These are phyloP conservation scores for Drosophila persimilis DNA, from an alignment of 1,140 invertebrate species.

Conservation along the genomic window DNA sequence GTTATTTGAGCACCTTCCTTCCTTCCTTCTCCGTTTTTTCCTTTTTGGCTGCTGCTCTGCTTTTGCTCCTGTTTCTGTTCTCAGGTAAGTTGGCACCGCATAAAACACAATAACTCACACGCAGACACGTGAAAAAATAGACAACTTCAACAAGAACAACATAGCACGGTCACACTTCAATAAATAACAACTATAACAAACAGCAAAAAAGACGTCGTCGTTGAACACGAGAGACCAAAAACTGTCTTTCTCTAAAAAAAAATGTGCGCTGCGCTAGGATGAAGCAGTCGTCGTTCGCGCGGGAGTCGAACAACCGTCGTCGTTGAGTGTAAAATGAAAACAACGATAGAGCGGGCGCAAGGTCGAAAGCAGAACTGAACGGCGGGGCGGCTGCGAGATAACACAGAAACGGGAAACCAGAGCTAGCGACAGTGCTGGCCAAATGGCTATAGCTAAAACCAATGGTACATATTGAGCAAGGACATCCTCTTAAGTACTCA, in stretches of 20 bases:
- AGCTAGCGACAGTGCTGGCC: slow-evolving; percentile 2
- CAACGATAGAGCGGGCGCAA: slow-evolving; percentile 52
- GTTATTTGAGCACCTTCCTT: slow-evolving; percentile 50
- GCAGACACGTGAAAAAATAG: neutral
- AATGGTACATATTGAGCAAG: too few species aligned
- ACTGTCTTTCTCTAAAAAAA: too few species aligned
- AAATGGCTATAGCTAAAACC: slow-evolving; percentile 21
- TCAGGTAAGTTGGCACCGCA: slow-evolving; percentile 18
- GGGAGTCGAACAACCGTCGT: slow-evolving; percentile 46
- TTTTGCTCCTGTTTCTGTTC: slow-evolving; percentile 1
- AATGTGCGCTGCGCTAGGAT: neutral
- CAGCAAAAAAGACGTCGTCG: too few species aligned
- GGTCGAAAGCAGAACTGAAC: slow-evolving; percentile 9
- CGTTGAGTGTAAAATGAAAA: slow-evolving; percentile 56
- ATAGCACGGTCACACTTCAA: slow-evolving; percentile 3
- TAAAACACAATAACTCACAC: slow-evolving; percentile 24
- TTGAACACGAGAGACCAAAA: too few species aligned
- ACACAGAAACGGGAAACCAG: slow-evolving; percentile 15
- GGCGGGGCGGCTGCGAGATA: slow-evolving; percentile 44
- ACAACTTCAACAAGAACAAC: neutral
- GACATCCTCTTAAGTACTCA: too few species aligned
- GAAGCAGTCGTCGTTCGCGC: slow-evolving; percentile 1
- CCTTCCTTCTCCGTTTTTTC: slow-evolving; percentile 1
- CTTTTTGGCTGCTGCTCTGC: slow-evolving; percentile 2
- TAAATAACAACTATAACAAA: too few species aligned